Percentiles rank a stretch among this genome's conserved stretches.
phyloP scores from a whole-genome alignment of 2,797 vertebrate species.

The Capromys pilorides region DNA sequence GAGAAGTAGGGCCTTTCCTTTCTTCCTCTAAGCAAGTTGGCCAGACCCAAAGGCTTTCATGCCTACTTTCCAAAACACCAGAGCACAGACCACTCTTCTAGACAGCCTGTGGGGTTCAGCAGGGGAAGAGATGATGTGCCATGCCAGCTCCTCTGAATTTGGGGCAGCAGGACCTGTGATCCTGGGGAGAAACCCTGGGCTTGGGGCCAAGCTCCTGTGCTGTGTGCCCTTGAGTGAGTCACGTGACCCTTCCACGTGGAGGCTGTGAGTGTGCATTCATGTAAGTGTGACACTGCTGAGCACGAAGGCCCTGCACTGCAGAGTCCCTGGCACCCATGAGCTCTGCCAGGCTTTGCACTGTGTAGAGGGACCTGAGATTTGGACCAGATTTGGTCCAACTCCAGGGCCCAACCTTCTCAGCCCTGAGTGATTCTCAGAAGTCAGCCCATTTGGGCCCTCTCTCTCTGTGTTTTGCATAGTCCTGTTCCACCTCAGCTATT shows the following conservation, averaged over 20 bases:
- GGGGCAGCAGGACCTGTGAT: accelerated
- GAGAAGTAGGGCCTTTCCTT: background rate
- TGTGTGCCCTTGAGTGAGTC: background rate
- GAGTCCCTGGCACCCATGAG: background rate
- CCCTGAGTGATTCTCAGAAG: background rate
- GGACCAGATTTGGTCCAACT: background rate
- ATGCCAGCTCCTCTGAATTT: background rate
- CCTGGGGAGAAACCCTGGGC: background rate
- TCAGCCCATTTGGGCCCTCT: background rate
- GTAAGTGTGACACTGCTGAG: background rate
- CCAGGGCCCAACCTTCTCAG: background rate
- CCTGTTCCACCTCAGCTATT: background rate
- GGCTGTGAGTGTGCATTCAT: background rate
- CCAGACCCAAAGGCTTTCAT: background rate
- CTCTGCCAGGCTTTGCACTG: background rate
- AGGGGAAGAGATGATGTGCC: accelerated
- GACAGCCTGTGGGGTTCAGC: background rate
- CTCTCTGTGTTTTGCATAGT: background rate
- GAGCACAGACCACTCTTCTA: background rate
- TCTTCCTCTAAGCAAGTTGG: background rate
- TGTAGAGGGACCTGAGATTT: background rate
- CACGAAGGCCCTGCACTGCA: background rate
- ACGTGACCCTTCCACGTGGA: background rate
- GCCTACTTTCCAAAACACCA: background rate
- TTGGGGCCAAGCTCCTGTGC: background rate